These are phyloP conservation scores for Formicarius rufipectus DNA, from an alignment of 2,113 vertebrate genomes.

Conservation along the genomic window DNA sequence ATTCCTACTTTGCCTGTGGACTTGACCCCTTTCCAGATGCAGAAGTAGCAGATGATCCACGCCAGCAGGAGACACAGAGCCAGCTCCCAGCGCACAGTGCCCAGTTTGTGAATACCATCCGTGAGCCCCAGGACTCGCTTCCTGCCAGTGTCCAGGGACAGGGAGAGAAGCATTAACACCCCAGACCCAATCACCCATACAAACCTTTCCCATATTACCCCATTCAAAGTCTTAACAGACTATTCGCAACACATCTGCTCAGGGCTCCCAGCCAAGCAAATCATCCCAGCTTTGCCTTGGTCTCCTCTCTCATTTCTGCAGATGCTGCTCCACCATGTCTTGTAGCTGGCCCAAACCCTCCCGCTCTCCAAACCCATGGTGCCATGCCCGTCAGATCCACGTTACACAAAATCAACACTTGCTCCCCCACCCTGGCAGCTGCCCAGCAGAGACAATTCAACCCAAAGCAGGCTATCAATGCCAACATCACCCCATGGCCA, in stretches of 20 bases:
- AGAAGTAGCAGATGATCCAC: slow-evolving; percentile 85
- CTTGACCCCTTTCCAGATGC: slow-evolving; percentile 85
- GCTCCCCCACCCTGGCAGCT: background rate
- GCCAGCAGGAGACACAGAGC: slow-evolving; percentile 74
- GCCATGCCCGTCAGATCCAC: rapidly evolving
- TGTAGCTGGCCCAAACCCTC: background rate
- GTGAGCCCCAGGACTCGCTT: slow-evolving; percentile 85
- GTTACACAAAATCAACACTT: background rate
- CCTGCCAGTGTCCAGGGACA: slow-evolving; percentile 65
- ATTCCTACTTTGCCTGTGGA: slow-evolving; percentile 79
- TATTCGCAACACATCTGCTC: background rate
- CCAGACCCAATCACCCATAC: background rate
- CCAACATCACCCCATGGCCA: background rate
- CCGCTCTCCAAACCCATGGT: background rate
- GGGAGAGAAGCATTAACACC: slow-evolving; percentile 10
- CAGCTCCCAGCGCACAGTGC: slow-evolving; percentile 77
- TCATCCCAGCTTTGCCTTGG: background rate
- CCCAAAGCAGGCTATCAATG: background rate
- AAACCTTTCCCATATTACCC: background rate
- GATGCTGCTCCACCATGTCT: background rate
- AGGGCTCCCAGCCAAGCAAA: background rate
- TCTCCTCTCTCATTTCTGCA: background rate
- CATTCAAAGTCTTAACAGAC: background rate
- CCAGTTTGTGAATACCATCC: slow-evolving; percentile 81
- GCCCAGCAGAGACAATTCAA: background rate